These are phyloP conservation scores for Microctonus aethiopoides DNA, from an alignment of 2,888 invertebrate genomes.

Conservation along the genomic window DNA sequence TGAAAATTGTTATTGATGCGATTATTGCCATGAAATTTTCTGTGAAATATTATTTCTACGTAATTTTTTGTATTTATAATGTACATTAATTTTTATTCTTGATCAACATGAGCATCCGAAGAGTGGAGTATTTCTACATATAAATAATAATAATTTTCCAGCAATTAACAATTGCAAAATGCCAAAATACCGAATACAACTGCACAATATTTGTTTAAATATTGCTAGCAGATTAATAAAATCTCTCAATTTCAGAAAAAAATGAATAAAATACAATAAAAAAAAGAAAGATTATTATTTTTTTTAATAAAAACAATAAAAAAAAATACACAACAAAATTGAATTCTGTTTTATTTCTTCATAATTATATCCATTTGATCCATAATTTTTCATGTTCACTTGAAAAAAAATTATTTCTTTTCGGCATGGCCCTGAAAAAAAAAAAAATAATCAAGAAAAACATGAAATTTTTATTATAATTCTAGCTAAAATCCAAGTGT, in stretches of 20 bases:
- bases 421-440: background rate
- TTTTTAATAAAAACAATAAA: slow-evolving; percentile 1
- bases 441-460: background rate
- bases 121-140: background rate
- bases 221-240: slow-evolving; percentile 47
- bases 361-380: background rate
- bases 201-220: background rate
- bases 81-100: background rate
- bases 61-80: background rate
- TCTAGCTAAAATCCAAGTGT: background rate
- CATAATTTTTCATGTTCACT: background rate
- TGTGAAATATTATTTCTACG: background rate
- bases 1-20: background rate
- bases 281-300: slow-evolving; percentile 7
- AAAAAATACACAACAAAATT: background rate
- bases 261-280: slow-evolving; percentile 28
- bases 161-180: background rate
- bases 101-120: background rate
- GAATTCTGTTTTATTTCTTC: background rate
- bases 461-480: background rate
- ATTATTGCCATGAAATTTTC: background rate
- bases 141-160: background rate
- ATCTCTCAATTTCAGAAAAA: slow-evolving; percentile 57
- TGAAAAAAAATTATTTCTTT: background rate
- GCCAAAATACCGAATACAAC: slow-evolving; percentile 6